phyloP scores from a whole-genome alignment of 2,888 invertebrate species.

The Clostera curtula region DNA sequence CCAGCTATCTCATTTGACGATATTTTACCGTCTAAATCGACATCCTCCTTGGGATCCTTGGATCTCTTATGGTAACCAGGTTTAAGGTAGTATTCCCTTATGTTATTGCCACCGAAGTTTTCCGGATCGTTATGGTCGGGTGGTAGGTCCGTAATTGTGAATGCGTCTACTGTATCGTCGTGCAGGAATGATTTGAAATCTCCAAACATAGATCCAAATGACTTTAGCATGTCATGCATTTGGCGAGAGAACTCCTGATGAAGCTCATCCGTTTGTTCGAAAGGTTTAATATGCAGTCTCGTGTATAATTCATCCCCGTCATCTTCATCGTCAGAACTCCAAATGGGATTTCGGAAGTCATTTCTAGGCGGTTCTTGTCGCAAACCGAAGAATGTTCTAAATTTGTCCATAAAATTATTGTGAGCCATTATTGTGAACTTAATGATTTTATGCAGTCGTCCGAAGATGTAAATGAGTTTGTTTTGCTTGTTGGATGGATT shows the following conservation, averaged over 20 bases:
- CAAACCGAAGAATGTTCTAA: slow-evolving; percentile 52
- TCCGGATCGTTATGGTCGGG: slow-evolving; percentile 25
- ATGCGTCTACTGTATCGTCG: slow-evolving; percentile 30
- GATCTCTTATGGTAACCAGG: slow-evolving; percentile 48
- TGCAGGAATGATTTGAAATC: slow-evolving; percentile 47
- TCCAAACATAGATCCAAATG: slow-evolving; percentile 51
- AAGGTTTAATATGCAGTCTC: slow-evolving; percentile 35
- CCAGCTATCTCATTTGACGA: slow-evolving; percentile 61
- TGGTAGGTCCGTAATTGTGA: slow-evolving; percentile 19
- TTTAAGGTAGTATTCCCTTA: slow-evolving; percentile 61
- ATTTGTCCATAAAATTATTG: slow-evolving; percentile 45
- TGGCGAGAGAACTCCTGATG: slow-evolving; percentile 50
- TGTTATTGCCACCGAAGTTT: slow-evolving; percentile 34
- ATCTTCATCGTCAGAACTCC: slow-evolving; percentile 64
- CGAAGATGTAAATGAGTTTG: slow-evolving; percentile 18
- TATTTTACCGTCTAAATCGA: slow-evolving; percentile 60
- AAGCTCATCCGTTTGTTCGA: slow-evolving; percentile 33
- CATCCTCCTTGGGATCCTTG: slow-evolving; percentile 39
- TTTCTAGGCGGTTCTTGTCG: slow-evolving; percentile 47
- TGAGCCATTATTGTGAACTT: slow-evolving; percentile 33
- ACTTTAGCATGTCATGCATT: slow-evolving; percentile 54
- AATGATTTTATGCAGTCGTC: slow-evolving; percentile 22
- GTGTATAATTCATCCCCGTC: slow-evolving; percentile 59
- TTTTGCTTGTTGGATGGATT: slow-evolving; percentile 17
- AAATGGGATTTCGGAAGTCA: slow-evolving; percentile 66